phyloP scores from a whole-genome alignment of 2,888 invertebrate genomes.

The Drosophila cognata region DNA sequence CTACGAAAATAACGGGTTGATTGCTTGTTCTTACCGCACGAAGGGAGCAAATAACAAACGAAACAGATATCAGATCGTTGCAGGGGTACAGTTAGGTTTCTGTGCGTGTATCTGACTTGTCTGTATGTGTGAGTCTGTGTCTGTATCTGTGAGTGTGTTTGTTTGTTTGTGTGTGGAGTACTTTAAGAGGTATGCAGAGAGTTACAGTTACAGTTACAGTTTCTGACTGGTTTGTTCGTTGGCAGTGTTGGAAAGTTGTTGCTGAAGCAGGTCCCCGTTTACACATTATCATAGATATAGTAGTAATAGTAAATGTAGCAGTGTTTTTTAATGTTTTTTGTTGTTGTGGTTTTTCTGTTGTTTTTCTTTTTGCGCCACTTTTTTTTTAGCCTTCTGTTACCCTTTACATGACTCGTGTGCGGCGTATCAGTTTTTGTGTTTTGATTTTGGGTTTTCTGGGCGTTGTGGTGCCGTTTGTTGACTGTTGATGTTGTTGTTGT shows the following conservation, averaged over 20 bases:
- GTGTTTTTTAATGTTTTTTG: slow-evolving; percentile 10
- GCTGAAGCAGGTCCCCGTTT: slow-evolving; percentile 35
- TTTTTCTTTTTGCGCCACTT: slow-evolving; percentile 29
- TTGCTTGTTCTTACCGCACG: slow-evolving; percentile 72
- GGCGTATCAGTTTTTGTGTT: slow-evolving; percentile 83
- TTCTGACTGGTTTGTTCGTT: slow-evolving; percentile 35
- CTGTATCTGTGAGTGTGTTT: slow-evolving; percentile 12
- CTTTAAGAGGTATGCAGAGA: slow-evolving; percentile 9
- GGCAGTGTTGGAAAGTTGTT: slow-evolving; percentile 54
- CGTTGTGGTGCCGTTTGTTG: slow-evolving; percentile 55
- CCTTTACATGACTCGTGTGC: slow-evolving; percentile 80
- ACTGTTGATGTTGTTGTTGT: slow-evolving; percentile 50
- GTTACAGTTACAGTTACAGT: slow-evolving; percentile 27
- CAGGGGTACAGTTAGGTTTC: slow-evolving; percentile 49
- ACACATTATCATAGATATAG: slow-evolving; percentile 26
- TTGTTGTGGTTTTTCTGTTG: slow-evolving; percentile 20
- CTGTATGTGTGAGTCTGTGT: slow-evolving; percentile 18
- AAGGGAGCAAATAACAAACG: slow-evolving; percentile 55
- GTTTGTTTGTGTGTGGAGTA: slow-evolving; percentile 7
- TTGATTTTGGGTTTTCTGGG: slow-evolving; percentile 79
- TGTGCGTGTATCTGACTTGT: slow-evolving; percentile 36
- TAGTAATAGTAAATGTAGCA: slow-evolving; percentile 45
- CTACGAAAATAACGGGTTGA: slow-evolving; percentile 43
- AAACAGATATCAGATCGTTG: slow-evolving; percentile 39
- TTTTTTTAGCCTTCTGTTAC: slow-evolving; percentile 12